Conservation (phyloP, 2,797 vertebrate genomes). For the Hippopotamyrus pictus region DNA sequence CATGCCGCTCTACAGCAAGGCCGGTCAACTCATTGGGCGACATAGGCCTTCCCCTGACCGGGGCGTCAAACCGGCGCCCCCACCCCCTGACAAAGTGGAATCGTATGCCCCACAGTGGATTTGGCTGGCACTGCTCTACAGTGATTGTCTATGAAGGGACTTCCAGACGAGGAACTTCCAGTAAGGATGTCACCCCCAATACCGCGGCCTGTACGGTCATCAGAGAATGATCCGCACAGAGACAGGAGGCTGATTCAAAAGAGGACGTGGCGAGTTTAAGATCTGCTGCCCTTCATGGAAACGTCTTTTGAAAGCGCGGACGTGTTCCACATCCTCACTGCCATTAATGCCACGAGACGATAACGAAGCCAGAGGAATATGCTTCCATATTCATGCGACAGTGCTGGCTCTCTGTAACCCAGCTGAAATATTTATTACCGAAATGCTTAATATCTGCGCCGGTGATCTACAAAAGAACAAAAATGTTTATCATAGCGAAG, state of each 20-base stretch:
- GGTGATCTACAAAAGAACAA: constrained; percentile 74
- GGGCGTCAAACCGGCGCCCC: not conserved
- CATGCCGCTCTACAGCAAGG: not conserved
- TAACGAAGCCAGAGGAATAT: constrained; percentile 83
- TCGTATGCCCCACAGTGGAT: not conserved
- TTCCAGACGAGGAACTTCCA: not conserved
- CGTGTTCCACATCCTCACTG: constrained; percentile 81
- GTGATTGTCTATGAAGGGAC: not conserved
- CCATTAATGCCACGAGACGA: constrained; percentile 80
- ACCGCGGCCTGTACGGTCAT: not conserved
- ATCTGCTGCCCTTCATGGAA: constrained; percentile 66
- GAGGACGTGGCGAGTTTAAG: not conserved
- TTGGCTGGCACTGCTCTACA: not conserved
- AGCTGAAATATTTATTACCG: constrained; percentile 91
- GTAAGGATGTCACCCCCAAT: not conserved
- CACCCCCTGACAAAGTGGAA: not conserved
- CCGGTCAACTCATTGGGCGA: not conserved
- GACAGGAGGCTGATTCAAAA: not conserved
- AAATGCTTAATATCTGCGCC: constrained; percentile 71
- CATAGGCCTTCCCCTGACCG: not conserved
- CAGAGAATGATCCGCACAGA: not conserved
- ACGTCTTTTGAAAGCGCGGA: constrained; percentile 74
- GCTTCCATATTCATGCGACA: constrained; percentile 87
- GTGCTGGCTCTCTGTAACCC: constrained; percentile 80
- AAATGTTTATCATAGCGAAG: constrained; percentile 83